Percentiles rank a stretch among this genome's conserved stretches.
These are phyloP conservation scores for Tachystola acroxantha DNA, from an alignment of 2,888 invertebrate genomes.

Conservation along the genomic window DNA sequence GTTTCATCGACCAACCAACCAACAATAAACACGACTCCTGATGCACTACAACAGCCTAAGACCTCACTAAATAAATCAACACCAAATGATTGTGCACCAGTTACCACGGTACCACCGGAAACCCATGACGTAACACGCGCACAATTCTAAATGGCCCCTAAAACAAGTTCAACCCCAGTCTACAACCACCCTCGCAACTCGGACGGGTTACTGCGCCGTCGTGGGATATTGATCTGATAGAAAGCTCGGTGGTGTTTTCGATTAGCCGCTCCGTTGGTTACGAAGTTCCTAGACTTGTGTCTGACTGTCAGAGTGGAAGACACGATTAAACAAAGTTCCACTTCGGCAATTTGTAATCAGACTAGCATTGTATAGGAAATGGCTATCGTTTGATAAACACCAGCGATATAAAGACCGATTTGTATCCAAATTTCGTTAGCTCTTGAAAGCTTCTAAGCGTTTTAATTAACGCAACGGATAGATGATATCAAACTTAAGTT, in stretches of 20 bases:
- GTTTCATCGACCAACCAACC: constrained; percentile 56
- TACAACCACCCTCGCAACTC: constrained; percentile 31
- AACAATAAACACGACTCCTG: constrained; percentile 23
- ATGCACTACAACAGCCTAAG: constrained; percentile 31
- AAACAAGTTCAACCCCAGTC: constrained; percentile 18
- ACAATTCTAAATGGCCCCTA: constrained; percentile 35
- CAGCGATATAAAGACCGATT: too few species aligned
- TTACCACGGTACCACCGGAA: constrained; percentile 49
- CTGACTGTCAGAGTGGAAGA: constrained; percentile 19
- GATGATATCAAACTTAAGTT: too few species aligned
- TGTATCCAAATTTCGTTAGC: too few species aligned
- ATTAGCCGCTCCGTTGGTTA: constrained; percentile 39
- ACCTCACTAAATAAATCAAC: constrained; percentile 38
- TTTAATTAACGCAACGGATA: too few species aligned
- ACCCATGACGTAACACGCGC: constrained; percentile 35
- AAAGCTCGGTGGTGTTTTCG: constrained; percentile 40
- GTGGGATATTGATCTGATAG: constrained; percentile 66
- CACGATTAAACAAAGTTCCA: constrained; percentile 5
- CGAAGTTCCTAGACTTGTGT: constrained; percentile 28
- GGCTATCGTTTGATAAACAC: too few species aligned
- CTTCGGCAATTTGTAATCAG: constrained; percentile 1
- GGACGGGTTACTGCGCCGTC: constrained; percentile 57
- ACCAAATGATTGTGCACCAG: constrained; percentile 34
- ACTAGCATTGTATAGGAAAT: too few species aligned
- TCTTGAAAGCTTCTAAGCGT: too few species aligned